Evolutionary conservation across 2,888 invertebrate genomes (phyloP), one percentile per base, ranked within the genome.

Genomic region (Drosophila paranaensis): DNA sequence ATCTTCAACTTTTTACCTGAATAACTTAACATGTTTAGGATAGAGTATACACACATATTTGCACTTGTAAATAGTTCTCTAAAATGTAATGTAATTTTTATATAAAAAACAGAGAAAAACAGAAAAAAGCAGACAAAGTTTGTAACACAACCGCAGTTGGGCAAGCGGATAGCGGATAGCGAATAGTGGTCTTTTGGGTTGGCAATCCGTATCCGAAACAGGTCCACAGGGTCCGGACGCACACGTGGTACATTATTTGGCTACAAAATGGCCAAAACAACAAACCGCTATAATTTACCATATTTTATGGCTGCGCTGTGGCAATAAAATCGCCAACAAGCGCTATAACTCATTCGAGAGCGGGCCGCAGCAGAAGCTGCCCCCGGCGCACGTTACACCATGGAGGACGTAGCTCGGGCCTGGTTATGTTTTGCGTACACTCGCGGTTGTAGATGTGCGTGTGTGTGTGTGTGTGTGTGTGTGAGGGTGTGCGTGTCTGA

Each of bases 251-350:
- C 91, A 90, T 90, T 90, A 90, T 89, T 90, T 83, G 82, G 90
- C 90, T 89, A 91, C 91, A 91, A 91, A 91, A 91, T 91, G 91
- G 91, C 90, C 91, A 91, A 91, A 91, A 88, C 91, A 90, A 91
- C 91, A 91, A 91, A 91, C 91, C 91, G 91, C 91, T 91, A 91
- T 91, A 91, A 91, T 91, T 91, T 91, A 91, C 91, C 91, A 91
- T 91, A 91, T 90, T 91, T 91, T 91, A 91, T 91, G 91, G 90
- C 91, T 91, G 91, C 91, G 90, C 88, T 91, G 91, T 88, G 91
- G 91, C 90, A 91, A 91, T 91, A 91, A 91, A 91, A 91, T 91
- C 90, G 90, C 90, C 91, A 91, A 91, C 91, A 91, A 91, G 90
- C 89, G 83, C 90, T 80, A 91, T 91, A 91, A 91, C 90, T 91